Base-by-base conservation (phyloP, 2,888 invertebrate genomes). In the Melitaea athalia region DNA sequence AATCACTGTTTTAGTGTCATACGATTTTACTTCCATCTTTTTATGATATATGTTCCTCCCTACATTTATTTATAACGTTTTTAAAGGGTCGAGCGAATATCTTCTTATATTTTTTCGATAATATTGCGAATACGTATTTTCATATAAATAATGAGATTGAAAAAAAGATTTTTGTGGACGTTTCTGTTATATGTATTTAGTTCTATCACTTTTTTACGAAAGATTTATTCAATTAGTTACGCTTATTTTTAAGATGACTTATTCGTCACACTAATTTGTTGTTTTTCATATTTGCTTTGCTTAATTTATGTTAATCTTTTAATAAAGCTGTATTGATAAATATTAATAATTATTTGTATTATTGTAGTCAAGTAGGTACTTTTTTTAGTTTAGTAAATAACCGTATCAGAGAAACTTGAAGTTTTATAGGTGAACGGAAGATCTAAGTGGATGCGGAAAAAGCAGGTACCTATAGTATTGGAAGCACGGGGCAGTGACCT, bases 1-100 rank as follows among this genome's bases (percentile, higher is more conserved):
- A 79, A 78, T 78, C 78, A 74, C 72, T 77, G 80, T 83, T 84
- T 81, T 79, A 81, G 80, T 83, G 81, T 82, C 79, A 81, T 81
- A 79, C 75, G 78, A 80, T 81, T 69, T 71, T 59, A 62, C 53
- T 57, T 69, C 67, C 63, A 61, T 68, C 68, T 66, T 67, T 60
- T 81, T 83, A 79, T 80, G 80, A 78, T 73, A 76, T 68, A 68
- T 73, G 69, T 72, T 76, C 77, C 61, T 64, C 66, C 65, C 60
- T 50, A 47, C 59, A 68, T 64, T 65, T 67, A 70, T 70, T 67
- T 69, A 72, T 69, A 72, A 61, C 53, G 60, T 62, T 49, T 61
- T 66, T 38, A 53, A 45, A 61, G 65, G 42, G 24, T 59, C 60
- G 53, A 60, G 33, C 59, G 50, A n/a, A 59, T 59, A 42, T 59